These are phyloP conservation scores for Timema podura DNA, from an alignment of 2,888 invertebrate genomes.

Conservation along the genomic window DNA sequence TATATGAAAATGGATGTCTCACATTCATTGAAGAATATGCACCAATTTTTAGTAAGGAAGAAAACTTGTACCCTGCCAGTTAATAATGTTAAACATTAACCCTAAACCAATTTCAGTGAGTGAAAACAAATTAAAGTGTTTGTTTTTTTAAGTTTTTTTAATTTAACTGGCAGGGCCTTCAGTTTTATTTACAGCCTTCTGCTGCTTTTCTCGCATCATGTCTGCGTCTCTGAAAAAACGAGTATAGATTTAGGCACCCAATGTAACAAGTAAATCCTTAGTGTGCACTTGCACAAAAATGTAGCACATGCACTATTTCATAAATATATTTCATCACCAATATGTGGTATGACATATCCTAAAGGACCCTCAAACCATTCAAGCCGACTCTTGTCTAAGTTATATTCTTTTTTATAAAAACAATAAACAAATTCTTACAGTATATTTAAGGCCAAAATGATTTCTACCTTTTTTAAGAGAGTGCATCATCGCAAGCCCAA, in stretches of 20 bases:
- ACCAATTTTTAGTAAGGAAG: slow-evolving; percentile 2
- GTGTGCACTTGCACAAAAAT: slow-evolving; percentile 15
- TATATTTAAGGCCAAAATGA: too few relatives aligned
- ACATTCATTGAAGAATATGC: not conserved
- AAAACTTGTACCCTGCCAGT: slow-evolving; percentile 22
- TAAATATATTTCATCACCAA: not conserved
- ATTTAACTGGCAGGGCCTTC: slow-evolving; percentile 24
- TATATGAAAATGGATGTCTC: too few relatives aligned
- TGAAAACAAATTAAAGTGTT: not conserved
- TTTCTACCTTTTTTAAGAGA: too few relatives aligned
- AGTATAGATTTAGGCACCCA: too few relatives aligned
- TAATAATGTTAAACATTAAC: not conserved
- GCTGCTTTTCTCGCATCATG: slow-evolving; percentile 82
- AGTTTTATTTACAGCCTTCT: slow-evolving; percentile 25
- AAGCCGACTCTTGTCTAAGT: too few relatives aligned
- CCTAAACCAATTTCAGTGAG: not conserved
- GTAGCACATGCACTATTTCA: slow-evolving; percentile 3
- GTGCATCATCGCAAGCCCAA: too few relatives aligned
- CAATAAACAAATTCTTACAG: too few relatives aligned
- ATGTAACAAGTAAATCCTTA: too few relatives aligned
- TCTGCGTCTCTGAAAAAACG: slow-evolving; percentile 71
- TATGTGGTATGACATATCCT: too few relatives aligned
- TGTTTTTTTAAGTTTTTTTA: not conserved
- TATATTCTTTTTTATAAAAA: too few relatives aligned
- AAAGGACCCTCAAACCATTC: too few relatives aligned